Conservation (phyloP, 1,140 invertebrate species). For the Rhagoletis pomonella region DNA sequence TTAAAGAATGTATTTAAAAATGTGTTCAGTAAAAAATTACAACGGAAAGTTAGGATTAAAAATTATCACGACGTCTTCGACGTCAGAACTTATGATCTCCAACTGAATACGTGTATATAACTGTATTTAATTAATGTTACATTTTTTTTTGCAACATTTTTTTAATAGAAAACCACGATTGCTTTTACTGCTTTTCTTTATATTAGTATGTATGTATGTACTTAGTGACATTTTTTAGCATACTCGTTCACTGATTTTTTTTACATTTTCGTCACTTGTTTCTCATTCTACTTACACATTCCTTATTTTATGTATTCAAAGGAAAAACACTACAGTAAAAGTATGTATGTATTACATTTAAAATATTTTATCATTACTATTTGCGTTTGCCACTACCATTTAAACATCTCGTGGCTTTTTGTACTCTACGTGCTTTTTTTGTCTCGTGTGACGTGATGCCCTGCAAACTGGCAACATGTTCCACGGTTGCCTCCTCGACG, state of each 20-base stretch:
- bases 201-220: background rate
- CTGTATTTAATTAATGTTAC: constrained; percentile 19
- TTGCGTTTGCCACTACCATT: constrained; percentile 72
- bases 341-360: constrained; percentile 22
- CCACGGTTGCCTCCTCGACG: background rate
- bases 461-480: constrained; percentile 53
- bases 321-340: constrained; percentile 43
- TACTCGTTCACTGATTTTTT: background rate
- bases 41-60: background rate
- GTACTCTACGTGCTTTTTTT: constrained; percentile 74
- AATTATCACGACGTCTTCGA: constrained; percentile 40
- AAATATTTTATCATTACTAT: constrained; percentile 65
- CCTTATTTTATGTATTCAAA: constrained; percentile 45
- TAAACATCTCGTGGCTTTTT: constrained; percentile 72
- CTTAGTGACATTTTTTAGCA: background rate
- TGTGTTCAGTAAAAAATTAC: constrained; percentile 7
- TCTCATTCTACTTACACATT: background rate
- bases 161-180: constrained; percentile 41
- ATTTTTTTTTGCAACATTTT: background rate
- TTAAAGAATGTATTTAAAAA: background rate
- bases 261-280: background rate
- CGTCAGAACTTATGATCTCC: background rate
- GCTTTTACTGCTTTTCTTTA: constrained; percentile 16
- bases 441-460: constrained; percentile 62
- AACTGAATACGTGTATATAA: constrained; percentile 35